Evolutionary conservation across 2,888 invertebrate genomes (phyloP), one percentile per base, ranked within the genome.

Genomic region (Cordilura impudica): DNA sequence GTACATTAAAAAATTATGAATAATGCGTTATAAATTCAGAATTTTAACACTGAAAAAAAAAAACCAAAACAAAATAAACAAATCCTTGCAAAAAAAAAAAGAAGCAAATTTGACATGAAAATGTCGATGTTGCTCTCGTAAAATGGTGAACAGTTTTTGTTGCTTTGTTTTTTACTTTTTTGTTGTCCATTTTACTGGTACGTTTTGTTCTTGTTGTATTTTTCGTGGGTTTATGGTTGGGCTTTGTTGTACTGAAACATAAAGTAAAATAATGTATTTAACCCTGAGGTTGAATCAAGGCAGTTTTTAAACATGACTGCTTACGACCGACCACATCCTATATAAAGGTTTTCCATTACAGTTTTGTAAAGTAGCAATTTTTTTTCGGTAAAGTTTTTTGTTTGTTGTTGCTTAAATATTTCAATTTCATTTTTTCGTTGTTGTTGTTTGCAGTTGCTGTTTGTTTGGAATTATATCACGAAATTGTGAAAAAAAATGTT

Each of bases 241-340:
- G 16, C n/a, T n/a, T 39, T 58, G 43, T 35, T 49, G 8, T 47
- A 61, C 61, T n/a, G 60, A 4, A 39, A 18, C 67, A 16, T 8
- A 47, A 67, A 58, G 51, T 60, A 29, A 66, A 75, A 56, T 79
- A 75, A 79, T 75, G 66, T 61, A 67, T 71, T 79, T 66, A 79
- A 71, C 35, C 74, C 78, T 71, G 49, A 61, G 66, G 74, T 66
- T 35, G 74, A 49, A 71, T 45, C 31, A 61, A 56, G 71, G 71
- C 70, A 75, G 23, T 74, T 79, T 71, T 71, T 56, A 75, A 66
- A 70, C 70, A 75, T 66, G 70, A 75, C 74, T 79, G 78, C 71
- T 61, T 61, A 66, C 70, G 43, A 71, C 39, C 54, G 65, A 71
- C 70, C 78, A 67, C 74, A 75, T 75, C 74, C 78, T 71, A 43